A percentile compares a stretch with the other conserved stretches of the same genome.
phyloP scores from a whole-genome alignment of 2,113 vertebrate species.

The Eurystomus gularis region DNA sequence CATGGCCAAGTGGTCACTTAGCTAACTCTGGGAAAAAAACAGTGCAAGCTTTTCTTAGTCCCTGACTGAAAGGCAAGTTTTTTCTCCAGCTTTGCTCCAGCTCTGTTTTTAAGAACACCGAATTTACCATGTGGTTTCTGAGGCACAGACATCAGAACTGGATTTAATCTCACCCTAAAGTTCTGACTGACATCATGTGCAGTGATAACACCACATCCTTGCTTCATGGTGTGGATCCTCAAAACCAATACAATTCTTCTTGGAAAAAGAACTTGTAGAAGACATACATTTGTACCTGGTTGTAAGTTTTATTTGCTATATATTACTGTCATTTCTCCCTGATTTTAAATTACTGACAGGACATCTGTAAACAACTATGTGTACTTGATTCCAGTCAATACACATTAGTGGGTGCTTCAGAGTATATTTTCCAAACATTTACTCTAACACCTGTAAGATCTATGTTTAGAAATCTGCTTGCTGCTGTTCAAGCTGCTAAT shows the following conservation, averaged over 20 bases:
- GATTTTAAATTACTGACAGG: not conserved
- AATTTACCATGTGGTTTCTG: not conserved
- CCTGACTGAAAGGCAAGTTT: not conserved
- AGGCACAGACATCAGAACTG: not conserved
- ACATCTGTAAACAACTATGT: not conserved
- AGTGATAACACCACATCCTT: not conserved
- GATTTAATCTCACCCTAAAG: not conserved
- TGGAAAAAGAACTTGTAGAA: not conserved
- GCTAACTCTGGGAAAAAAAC: not conserved
- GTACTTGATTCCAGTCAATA: not conserved
- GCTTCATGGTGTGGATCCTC: not conserved
- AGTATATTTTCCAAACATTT: not conserved
- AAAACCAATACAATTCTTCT: not conserved
- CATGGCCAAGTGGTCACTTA: slow-evolving; percentile 37
- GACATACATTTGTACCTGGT: not conserved
- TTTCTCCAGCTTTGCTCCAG: not conserved
- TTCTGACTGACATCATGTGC: not conserved
- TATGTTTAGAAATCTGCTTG: not conserved
- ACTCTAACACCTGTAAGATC: not conserved
- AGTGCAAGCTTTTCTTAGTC: not conserved
- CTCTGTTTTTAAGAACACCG: not conserved
- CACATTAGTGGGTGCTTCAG: not conserved
- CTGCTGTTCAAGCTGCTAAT: not conserved
- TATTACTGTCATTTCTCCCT: not conserved
- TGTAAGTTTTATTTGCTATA: not conserved